phyloP scores from a whole-genome alignment of 2,797 vertebrate genomes.

The Coreius guichenoti region DNA sequence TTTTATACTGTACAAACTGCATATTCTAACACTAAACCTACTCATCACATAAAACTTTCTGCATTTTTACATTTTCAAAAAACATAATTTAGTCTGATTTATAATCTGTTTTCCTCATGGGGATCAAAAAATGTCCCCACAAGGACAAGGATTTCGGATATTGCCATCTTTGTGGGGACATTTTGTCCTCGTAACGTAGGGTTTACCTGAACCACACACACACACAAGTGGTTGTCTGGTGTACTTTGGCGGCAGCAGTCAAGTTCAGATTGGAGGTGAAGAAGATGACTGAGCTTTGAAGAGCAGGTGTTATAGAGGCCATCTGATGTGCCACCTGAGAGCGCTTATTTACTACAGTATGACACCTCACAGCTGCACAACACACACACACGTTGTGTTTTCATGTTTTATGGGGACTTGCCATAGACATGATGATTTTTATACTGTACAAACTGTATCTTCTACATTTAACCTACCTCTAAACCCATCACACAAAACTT shows the following conservation, averaged over 20 bases:
- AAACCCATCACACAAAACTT: too few species aligned
- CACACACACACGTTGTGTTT: background rate
- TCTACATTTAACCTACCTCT: too few species aligned
- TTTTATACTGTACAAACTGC: too few species aligned
- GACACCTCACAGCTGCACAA: slow-evolving; percentile 30
- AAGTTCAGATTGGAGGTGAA: slow-evolving; percentile 39
- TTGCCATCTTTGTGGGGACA: background rate
- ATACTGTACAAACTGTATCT: too few species aligned
- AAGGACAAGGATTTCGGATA: background rate
- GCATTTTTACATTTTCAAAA: too few species aligned
- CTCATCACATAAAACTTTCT: background rate
- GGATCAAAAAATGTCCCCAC: background rate
- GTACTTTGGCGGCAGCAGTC: slow-evolving; percentile 21
- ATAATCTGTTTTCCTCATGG: background rate
- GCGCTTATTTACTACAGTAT: slow-evolving; percentile 15
- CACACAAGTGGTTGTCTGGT: slow-evolving; percentile 4
- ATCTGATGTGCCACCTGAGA: slow-evolving; percentile 11
- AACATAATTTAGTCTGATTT: background rate
- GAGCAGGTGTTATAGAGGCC: slow-evolving; percentile 38
- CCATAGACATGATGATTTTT: too few species aligned
- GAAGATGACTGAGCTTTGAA: slow-evolving; percentile 34
- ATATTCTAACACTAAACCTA: too few species aligned
- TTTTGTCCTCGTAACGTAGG: background rate
- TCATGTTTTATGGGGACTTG: too few species aligned
- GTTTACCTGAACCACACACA: background rate